Percentiles rank a stretch among this genome's conserved stretches.
Evolutionary conservation across 2,888 invertebrate genomes (phyloP).

Genomic region (Micropterix aruncella): DNA sequence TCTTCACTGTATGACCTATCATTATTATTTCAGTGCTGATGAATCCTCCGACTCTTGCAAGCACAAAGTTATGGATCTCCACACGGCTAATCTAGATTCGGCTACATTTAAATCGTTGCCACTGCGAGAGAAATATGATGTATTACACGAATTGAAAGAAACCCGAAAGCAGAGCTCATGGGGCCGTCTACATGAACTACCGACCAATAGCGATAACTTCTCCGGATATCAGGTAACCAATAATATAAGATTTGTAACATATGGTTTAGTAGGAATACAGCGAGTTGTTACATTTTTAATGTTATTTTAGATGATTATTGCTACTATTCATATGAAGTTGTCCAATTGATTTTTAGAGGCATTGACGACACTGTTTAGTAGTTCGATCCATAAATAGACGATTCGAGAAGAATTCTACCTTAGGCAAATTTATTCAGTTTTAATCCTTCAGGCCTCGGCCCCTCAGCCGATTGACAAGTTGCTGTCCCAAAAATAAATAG

Average conservation of each 20-base stretch:
- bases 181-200: slow-evolving; percentile 73
- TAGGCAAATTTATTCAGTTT: too few relatives aligned
- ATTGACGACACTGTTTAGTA: too few relatives aligned
- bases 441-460: too few relatives aligned
- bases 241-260: background rate
- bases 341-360: too few relatives aligned
- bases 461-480: too few relatives aligned
- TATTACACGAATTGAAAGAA: slow-evolving; percentile 81
- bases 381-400: too few relatives aligned
- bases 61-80: slow-evolving; percentile 39
- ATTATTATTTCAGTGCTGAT: background rate
- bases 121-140: slow-evolving; percentile 83
- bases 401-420: too few relatives aligned
- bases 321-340: background rate
- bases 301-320: background rate
- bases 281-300: too few relatives aligned
- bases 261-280: too few relatives aligned
- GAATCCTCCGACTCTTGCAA: background rate
- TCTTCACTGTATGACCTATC: too few relatives aligned
- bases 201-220: slow-evolving; percentile 56
- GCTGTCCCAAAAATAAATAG: too few relatives aligned
- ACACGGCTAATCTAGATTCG: slow-evolving; percentile 68
- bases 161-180: slow-evolving; percentile 83
- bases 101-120: slow-evolving; percentile 69
- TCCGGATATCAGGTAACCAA: slow-evolving; percentile 38